Conservation (phyloP, 2,888 invertebrate genomes). For the Lithosia quadra region DNA sequence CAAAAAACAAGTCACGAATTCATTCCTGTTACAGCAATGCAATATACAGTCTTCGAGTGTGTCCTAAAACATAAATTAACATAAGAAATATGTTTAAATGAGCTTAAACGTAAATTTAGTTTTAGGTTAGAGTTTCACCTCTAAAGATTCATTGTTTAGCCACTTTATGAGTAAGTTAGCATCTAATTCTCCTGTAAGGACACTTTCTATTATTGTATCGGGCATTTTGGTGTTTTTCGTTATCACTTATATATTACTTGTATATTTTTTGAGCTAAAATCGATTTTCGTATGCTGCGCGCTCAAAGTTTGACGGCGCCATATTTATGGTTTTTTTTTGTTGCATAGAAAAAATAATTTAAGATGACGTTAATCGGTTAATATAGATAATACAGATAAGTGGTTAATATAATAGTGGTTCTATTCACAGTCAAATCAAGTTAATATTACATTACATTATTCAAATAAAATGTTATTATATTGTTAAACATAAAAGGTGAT, state of each 20-base stretch:
- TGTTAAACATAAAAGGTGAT: too few species aligned
- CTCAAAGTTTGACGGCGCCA: slow-evolving; percentile 47
- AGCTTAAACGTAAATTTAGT: slow-evolving; percentile 25
- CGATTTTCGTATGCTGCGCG: slow-evolving; percentile 61
- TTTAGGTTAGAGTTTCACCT: slow-evolving; percentile 76
- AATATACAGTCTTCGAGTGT: slow-evolving; percentile 73
- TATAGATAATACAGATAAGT: too few species aligned
- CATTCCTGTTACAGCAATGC: slow-evolving; percentile 75
- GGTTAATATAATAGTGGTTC: too few species aligned
- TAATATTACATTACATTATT: too few species aligned
- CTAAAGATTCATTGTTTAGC: slow-evolving; percentile 74
- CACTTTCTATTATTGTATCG: slow-evolving; percentile 80
- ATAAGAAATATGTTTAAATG: slow-evolving; percentile 34
- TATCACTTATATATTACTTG: slow-evolving; percentile 33
- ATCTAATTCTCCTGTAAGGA: slow-evolving; percentile 77
- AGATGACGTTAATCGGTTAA: too few species aligned
- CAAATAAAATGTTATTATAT: too few species aligned
- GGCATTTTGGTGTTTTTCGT: slow-evolving; percentile 69
- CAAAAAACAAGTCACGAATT: slow-evolving; percentile 87
- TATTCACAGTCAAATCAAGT: too few species aligned
- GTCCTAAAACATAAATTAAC: slow-evolving; percentile 66
- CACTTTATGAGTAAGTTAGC: slow-evolving; percentile 74
- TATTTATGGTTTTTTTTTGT: slow-evolving; percentile 27
- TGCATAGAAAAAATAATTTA: too few species aligned
- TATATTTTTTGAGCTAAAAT: slow-evolving; percentile 50